Evolutionary conservation across 2,113 vertebrate species (phyloP).

Genomic region (Scomber scombrus): DNA sequence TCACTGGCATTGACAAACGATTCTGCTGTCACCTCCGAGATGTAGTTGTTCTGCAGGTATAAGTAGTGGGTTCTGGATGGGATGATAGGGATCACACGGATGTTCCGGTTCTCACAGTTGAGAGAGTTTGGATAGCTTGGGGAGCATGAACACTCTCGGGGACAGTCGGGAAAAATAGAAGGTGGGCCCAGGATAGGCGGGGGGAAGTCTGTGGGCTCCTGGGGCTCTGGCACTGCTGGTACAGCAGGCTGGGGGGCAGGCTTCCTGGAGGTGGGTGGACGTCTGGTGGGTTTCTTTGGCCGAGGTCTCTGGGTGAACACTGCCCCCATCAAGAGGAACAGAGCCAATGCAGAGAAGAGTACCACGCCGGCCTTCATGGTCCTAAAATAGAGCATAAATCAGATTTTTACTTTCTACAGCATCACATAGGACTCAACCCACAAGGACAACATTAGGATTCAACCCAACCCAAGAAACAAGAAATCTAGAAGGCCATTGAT

Average conservation of each 20-base stretch:
- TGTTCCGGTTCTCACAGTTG: conserved; percentile 97
- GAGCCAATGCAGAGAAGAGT: conserved; percentile 85
- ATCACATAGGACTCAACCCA: not conserved
- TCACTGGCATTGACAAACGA: conserved; percentile 91
- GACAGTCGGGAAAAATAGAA: conserved; percentile 90
- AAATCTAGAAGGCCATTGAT: too few species aligned
- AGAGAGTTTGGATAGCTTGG: conserved; percentile 91
- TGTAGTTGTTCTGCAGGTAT: conserved; percentile 98
- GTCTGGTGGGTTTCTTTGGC: conserved; percentile 79
- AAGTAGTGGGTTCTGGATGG: conserved; percentile 92
- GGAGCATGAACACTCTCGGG: conserved; percentile 92
- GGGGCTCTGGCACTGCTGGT: conserved; percentile 82
- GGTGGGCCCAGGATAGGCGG: conserved; percentile 91
- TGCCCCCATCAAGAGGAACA: conserved; percentile 87
- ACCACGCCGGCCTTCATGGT: conserved; percentile 90
- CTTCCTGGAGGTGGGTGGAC: conserved; percentile 63
- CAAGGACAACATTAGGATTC: too few species aligned
- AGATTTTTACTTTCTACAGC: not conserved
- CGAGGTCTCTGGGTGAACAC: conserved; percentile 67
- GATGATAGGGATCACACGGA: conserved; percentile 91
- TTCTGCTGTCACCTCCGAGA: conserved; percentile 90
- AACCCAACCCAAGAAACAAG: too few species aligned
- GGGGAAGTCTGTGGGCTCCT: conserved; percentile 93
- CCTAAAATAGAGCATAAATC: conserved; percentile 46
- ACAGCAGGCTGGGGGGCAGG: conserved; percentile 58